phyloP scores from a whole-genome alignment of 1,140 invertebrate genomes.

The Aphelenchoides avenae region DNA sequence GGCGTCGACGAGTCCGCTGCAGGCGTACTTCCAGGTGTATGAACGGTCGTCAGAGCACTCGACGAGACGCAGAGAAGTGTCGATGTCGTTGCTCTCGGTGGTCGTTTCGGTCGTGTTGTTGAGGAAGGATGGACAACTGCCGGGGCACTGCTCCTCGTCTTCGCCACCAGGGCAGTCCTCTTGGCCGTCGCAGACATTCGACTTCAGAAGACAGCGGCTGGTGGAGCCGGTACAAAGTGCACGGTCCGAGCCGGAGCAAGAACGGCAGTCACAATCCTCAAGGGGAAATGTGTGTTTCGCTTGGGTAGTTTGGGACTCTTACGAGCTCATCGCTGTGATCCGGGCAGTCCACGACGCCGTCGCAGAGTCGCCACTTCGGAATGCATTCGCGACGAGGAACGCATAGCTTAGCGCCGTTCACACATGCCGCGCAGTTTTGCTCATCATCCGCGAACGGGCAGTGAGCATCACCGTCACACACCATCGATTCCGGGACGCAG shows the following conservation, averaged over 20 bases:
- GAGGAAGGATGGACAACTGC: no score
- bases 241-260: slow-evolving; percentile 23
- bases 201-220: slow-evolving; percentile 28
- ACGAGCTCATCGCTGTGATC: slow-evolving; percentile 39
- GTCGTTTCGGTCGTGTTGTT: no score
- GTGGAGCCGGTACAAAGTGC: slow-evolving; percentile 29
- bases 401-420: slow-evolving; percentile 29
- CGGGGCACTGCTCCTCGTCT: no score
- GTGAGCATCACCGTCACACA: slow-evolving; percentile 41
- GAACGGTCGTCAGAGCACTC: slow-evolving; percentile 1
- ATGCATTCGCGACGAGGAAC: slow-evolving; percentile 15
- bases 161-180: slow-evolving; percentile 41
- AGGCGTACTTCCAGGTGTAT: slow-evolving; percentile 31
- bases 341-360: slow-evolving; percentile 35
- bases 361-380: slow-evolving; percentile 41
- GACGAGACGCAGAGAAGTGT: no score
- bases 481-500: slow-evolving; percentile 25
- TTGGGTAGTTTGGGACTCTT: no score
- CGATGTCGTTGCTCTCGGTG: no score
- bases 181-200: slow-evolving; percentile 30
- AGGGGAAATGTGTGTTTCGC: no score
- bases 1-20: slow-evolving; percentile 13
- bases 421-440: slow-evolving; percentile 24
- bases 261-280: slow-evolving; percentile 35
- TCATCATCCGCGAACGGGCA: slow-evolving; percentile 40